Evolutionary conservation across 1,140 invertebrate species (phyloP).

Genomic region (Drosophila ercepeae): DNA sequence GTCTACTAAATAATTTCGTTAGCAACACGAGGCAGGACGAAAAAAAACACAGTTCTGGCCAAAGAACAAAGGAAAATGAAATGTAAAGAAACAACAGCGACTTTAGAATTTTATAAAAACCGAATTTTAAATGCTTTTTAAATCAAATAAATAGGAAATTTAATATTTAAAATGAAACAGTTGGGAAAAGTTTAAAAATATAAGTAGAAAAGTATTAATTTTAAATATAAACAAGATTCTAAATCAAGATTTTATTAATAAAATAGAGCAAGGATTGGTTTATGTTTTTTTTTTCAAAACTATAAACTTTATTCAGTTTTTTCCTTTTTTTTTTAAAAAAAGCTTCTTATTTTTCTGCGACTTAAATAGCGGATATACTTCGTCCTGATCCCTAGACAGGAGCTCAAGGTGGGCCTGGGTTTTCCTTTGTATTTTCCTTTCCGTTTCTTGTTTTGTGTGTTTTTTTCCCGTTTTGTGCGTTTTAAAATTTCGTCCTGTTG

Average conservation of each 20-base stretch:
- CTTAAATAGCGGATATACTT: background rate
- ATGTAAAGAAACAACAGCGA: slow-evolving; percentile 33
- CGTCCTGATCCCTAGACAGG: background rate
- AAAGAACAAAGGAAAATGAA: slow-evolving; percentile 29
- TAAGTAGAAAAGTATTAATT: background rate
- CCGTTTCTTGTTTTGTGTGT: background rate
- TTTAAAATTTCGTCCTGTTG: slow-evolving; percentile 26
- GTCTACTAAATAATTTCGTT: slow-evolving; percentile 58
- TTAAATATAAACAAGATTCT: background rate
- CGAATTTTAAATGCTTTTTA: slow-evolving; percentile 12
- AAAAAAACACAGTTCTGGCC: slow-evolving; percentile 7
- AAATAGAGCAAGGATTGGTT: too few relatives aligned
- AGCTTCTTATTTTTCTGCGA: background rate
- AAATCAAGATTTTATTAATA: too few relatives aligned
- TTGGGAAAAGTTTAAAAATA: background rate
- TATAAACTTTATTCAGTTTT: background rate
- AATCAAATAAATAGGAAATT: too few relatives aligned
- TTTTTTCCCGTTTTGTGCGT: slow-evolving; percentile 13
- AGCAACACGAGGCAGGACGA: slow-evolving; percentile 9
- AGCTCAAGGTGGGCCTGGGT: background rate
- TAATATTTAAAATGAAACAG: background rate
- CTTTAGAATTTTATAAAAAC: background rate
- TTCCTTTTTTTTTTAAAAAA: background rate
- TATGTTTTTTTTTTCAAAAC: too few relatives aligned
- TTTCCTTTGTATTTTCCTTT: background rate